phyloP scores from a whole-genome alignment of 1,140 invertebrate species.

The Hylyphantes graminicola region DNA sequence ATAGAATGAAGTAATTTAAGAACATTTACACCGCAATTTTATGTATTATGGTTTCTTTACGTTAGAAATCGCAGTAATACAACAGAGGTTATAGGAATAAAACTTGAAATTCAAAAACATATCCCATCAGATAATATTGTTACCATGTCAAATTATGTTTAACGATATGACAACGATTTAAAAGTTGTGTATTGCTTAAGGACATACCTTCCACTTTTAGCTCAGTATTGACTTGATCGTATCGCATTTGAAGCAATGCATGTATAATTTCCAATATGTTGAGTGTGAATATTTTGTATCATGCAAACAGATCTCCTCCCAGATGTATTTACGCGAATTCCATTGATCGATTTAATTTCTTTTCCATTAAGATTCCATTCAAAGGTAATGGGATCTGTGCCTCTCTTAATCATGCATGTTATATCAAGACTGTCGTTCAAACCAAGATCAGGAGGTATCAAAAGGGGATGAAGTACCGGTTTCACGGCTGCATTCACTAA shows the following conservation, averaged over 20 bases:
- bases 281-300: background rate
- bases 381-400: constrained; percentile 33
- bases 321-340: constrained; percentile 1
- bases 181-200: background rate
- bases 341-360: background rate
- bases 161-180: background rate
- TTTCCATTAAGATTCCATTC: constrained; percentile 23
- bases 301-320: background rate
- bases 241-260: constrained; percentile 63
- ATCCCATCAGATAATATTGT: too few relatives aligned
- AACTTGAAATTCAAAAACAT: too few relatives aligned
- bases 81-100: too few relatives aligned
- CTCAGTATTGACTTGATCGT: constrained; percentile 61
- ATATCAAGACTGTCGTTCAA: constrained; percentile 27
- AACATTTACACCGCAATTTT: too few relatives aligned
- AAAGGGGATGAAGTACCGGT: constrained; percentile 16
- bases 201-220: constrained; percentile 60
- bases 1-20: too few relatives aligned
- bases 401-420: constrained; percentile 29
- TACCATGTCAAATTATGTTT: background rate
- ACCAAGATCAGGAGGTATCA: background rate
- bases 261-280: constrained; percentile 64
- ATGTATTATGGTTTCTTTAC: too few relatives aligned
- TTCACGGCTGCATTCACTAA: background rate
- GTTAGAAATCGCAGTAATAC: too few relatives aligned